A percentile compares a stretch with the other conserved stretches of the same genome.
Conservation (phyloP, 2,888 invertebrate species). For the Acheta domesticus region DNA sequence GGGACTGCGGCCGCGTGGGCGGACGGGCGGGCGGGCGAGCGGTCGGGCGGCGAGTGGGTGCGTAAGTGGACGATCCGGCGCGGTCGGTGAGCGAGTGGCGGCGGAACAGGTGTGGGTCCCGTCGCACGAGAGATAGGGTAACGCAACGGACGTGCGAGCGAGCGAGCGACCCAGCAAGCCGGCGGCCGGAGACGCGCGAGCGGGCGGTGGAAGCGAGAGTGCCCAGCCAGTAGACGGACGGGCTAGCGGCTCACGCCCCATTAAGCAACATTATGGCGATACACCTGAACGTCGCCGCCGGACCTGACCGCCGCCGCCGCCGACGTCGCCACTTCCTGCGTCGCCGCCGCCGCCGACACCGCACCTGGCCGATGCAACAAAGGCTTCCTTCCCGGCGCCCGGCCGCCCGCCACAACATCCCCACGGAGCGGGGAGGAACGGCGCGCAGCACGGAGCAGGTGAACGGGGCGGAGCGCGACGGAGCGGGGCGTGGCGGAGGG, state of each 20-base stretch:
- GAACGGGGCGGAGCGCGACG: no score
- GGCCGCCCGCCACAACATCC: not conserved
- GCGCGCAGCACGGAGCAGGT: not conserved
- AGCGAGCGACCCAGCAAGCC: no score
- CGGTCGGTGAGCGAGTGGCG: no score
- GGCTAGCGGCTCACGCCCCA: not conserved
- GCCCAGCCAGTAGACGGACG: not conserved
- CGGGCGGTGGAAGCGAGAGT: not conserved
- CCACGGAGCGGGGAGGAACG: not conserved
- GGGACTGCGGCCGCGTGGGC: no score
- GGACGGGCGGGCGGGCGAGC: no score
- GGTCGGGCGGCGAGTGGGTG: no score
- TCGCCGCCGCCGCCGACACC: conserved; percentile 5
- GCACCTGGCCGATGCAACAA: not conserved
- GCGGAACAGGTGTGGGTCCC: no score
- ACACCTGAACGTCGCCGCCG: not conserved
- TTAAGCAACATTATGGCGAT: conserved; percentile 18
- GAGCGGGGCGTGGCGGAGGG: no score
- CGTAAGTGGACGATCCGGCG: no score
- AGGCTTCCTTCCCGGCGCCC: not conserved
- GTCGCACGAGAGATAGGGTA: no score
- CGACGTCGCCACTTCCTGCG: conserved; percentile 2
- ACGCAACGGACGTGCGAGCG: no score
- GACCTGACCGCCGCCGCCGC: not conserved
- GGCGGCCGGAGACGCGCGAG: not conserved